Percentiles rank a stretch among this genome's conserved stretches.
phyloP scores from a whole-genome alignment of 1,140 invertebrate genomes.

The Lordiphosa mommai region DNA sequence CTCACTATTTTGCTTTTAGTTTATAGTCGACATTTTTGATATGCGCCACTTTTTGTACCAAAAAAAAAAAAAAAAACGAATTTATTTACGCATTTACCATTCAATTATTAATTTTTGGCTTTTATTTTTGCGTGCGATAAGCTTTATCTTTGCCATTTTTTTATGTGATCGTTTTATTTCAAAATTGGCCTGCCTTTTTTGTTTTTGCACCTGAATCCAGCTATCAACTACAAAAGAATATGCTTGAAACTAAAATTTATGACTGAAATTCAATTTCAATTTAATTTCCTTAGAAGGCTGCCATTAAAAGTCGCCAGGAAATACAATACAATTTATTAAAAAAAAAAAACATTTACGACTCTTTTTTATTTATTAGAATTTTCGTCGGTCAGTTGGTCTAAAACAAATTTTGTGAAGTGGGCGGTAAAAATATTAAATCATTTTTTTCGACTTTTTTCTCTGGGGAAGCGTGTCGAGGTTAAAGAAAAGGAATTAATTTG shows the following conservation, averaged over 20 bases:
- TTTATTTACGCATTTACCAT: conserved; percentile 56
- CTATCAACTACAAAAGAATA: conserved; percentile 45
- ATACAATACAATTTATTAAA: conserved; percentile 5
- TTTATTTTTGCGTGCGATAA: conserved; percentile 46
- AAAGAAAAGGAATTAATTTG: too few relatives aligned
- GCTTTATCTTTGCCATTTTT: conserved; percentile 42
- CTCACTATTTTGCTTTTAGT: conserved; percentile 3
- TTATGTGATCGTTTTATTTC: conserved; percentile 43
- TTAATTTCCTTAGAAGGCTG: conserved; percentile 14
- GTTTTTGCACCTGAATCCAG: conserved; percentile 20
- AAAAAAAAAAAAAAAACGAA: conserved; percentile 28
- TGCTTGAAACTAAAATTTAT: conserved; percentile 29
- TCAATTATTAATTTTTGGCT: conserved; percentile 26
- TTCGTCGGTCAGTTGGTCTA: background rate
- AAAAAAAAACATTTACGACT: conserved; percentile 8
- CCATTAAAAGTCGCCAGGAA: background rate
- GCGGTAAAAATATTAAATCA: conserved; percentile 12
- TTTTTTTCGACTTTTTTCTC: background rate
- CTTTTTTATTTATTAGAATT: conserved; percentile 21
- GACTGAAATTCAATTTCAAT: conserved; percentile 20
- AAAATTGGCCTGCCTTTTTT: conserved; percentile 17
- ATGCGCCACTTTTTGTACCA: conserved; percentile 44
- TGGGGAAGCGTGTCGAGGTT: too few relatives aligned
- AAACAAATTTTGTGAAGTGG: background rate
- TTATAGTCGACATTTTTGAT: conserved; percentile 21